Conservation (phyloP, 2,888 invertebrate species). For the Serrognathus titanus region DNA sequence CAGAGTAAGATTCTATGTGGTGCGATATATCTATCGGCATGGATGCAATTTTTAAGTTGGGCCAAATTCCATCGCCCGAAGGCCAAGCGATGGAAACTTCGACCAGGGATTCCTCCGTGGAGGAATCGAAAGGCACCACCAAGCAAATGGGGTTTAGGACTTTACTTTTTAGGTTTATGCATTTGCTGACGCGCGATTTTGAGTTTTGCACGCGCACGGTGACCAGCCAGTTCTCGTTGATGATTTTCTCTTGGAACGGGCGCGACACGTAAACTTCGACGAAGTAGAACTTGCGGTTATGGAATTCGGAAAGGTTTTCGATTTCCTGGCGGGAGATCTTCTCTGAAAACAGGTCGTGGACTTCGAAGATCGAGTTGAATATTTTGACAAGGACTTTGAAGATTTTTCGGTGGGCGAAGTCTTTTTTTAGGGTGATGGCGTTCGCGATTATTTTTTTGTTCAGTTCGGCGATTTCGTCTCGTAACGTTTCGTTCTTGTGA, state of each 20-base stretch:
- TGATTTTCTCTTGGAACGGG: slow-evolving; percentile 33
- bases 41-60: slow-evolving; percentile 30
- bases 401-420: slow-evolving; percentile 28
- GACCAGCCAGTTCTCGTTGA: slow-evolving; percentile 32
- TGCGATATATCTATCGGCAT: slow-evolving; percentile 38
- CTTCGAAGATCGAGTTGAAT: slow-evolving; percentile 34
- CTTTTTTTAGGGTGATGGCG: slow-evolving; percentile 25
- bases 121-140: slow-evolving; percentile 33
- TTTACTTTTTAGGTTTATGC: slow-evolving; percentile 23
- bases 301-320: slow-evolving; percentile 14
- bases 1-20: slow-evolving; percentile 30
- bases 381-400: slow-evolving; percentile 38
- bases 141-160: slow-evolving; percentile 27
- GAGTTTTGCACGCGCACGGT: slow-evolving; percentile 27
- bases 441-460: slow-evolving; percentile 32
- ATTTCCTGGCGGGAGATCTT: slow-evolving; percentile 27
- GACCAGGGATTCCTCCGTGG: slow-evolving; percentile 27
- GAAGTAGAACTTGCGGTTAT: slow-evolving; percentile 36
- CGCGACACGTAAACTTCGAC: slow-evolving; percentile 38
- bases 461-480: slow-evolving; percentile 29
- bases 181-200: slow-evolving; percentile 20
- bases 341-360: slow-evolving; percentile 32
- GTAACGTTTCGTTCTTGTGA: slow-evolving; percentile 31
- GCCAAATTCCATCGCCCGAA: slow-evolving; percentile 24
- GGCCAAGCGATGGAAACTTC: slow-evolving; percentile 30